phyloP scores from a whole-genome alignment of 92 coral and sea anemone genomes.

The Virgularia gustaviana region DNA sequence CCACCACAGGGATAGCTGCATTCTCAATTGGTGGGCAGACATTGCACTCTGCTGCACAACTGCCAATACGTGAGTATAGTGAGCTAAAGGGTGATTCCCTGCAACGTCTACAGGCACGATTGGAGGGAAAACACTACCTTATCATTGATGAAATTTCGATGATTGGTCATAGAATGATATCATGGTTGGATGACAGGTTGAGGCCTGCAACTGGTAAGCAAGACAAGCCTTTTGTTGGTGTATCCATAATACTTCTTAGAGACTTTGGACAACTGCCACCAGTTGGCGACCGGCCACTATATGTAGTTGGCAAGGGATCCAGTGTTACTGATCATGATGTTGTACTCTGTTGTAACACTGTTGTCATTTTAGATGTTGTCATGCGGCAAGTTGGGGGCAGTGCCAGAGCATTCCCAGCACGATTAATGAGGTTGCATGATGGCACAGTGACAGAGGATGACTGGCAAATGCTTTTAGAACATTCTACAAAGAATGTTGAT shows the following conservation, averaged over 20 bases:
- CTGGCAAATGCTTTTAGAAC: constrained; percentile 3
- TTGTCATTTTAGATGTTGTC: constrained; percentile 5
- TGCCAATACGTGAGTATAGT: too few relatives aligned
- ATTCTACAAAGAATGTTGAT: background rate
- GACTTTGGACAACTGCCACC: constrained; percentile 25
- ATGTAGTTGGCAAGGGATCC: background rate
- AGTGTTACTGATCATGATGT: constrained; percentile 10
- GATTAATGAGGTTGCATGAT: constrained; percentile 12
- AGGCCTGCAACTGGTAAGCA: background rate
- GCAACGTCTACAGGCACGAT: background rate
- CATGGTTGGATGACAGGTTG: constrained; percentile 8
- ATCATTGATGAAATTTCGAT: constrained; percentile 23
- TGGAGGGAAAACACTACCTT: constrained; percentile 12
- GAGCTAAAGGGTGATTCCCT: constrained; percentile 2
- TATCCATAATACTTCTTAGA: background rate
- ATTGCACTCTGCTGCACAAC: too few relatives aligned
- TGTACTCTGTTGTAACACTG: too few relatives aligned
- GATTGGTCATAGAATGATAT: constrained; percentile 5
- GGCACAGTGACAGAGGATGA: background rate
- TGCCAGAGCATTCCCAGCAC: background rate
- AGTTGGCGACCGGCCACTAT: constrained; percentile 10
- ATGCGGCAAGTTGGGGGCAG: constrained; percentile 7
- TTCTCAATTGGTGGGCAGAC: too few relatives aligned
- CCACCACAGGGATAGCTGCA: too few relatives aligned
- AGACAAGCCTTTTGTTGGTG: constrained; percentile 5